Evolutionary conservation across 2,888 invertebrate species (phyloP), one percentile per base, ranked within the genome.

Genomic region (Prosapia bicincta): DNA sequence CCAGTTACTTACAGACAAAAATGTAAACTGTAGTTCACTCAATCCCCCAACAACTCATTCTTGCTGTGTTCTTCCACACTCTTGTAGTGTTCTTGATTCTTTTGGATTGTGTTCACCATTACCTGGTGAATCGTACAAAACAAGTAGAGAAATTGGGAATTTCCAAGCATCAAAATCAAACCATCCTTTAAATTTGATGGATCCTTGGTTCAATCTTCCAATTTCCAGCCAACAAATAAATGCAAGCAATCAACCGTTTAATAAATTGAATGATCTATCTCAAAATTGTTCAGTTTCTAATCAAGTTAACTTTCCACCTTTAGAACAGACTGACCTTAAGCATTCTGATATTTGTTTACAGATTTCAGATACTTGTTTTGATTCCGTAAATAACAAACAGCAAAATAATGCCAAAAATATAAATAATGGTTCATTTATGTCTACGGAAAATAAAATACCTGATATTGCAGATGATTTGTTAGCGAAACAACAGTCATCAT

Each of bases 201-300:
- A 76, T 71, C 72, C 76, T 25, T 76, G 76, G 76, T 67, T 76
- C 10, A 76, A 76, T 43, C 70, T 76, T 9, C 76, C 43, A 73
- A 74, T 74, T 15, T 38, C 72, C 24, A 38, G 67, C 7, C 76
- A 71, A 20, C 54, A 54, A 54, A 54, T 54, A 54, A 72, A 69
- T 15, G 28, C 70, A 20, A 68, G 25, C 10, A 76, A 73, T 26
- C 76, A 73, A 32, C 73, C 73, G 28, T 72, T 66, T 43, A 73
- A 72, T 20, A 73, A 76, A 65, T 26, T 23, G 26, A 69, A 74
- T 54, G 43, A 69, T 20, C 43, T 68, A 32, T 26, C 68, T 70
- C 76, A 76, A 70, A 76, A 73, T 54, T 73, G 32, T 23, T 72
- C 72, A 0, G 24, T 66, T 38, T 20, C 72, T 1, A 25, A 66